phyloP scores from a whole-genome alignment of 2,797 vertebrate genomes.

The Cryptoblepharus egeriae region DNA sequence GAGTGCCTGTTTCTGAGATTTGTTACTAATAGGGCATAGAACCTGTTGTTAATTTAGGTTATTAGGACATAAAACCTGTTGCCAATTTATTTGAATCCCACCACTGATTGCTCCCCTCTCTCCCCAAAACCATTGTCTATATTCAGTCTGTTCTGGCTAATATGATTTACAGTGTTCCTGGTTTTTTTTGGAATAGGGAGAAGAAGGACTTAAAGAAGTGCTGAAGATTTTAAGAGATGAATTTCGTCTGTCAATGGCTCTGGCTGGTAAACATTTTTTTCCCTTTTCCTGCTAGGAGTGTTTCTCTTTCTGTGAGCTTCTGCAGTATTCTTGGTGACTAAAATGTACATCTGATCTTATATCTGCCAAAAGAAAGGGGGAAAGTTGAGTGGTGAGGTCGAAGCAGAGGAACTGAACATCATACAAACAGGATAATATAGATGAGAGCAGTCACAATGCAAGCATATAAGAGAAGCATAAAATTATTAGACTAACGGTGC shows the following conservation, averaged over 20 bases:
- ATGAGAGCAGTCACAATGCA: not conserved
- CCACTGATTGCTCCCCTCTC: too few species aligned
- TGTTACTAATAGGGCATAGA: too few species aligned
- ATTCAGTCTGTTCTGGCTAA: not conserved
- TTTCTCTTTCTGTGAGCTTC: not conserved
- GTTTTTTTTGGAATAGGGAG: slow-evolving; percentile 81
- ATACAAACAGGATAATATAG: not conserved
- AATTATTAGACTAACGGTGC: too few species aligned
- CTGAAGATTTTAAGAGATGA: slow-evolving; percentile 92
- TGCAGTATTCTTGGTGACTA: not conserved
- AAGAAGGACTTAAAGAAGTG: slow-evolving; percentile 87
- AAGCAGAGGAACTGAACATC: too few species aligned
- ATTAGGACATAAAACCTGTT: too few species aligned
- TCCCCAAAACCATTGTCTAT: slow-evolving; percentile 25
- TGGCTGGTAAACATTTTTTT: slow-evolving; percentile 83
- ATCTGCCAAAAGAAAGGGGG: not conserved
- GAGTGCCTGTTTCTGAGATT: too few species aligned
- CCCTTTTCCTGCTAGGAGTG: not conserved
- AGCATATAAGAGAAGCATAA: not conserved
- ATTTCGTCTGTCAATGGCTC: slow-evolving; percentile 89
- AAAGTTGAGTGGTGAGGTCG: not conserved
- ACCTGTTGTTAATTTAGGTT: too few species aligned
- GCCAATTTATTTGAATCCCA: too few species aligned
- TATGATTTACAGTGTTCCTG: slow-evolving; percentile 14
- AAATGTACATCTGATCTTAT: not conserved